These are phyloP conservation scores for Druceiella hillmani DNA, from an alignment of 2,888 invertebrate genomes.

Conservation along the genomic window DNA sequence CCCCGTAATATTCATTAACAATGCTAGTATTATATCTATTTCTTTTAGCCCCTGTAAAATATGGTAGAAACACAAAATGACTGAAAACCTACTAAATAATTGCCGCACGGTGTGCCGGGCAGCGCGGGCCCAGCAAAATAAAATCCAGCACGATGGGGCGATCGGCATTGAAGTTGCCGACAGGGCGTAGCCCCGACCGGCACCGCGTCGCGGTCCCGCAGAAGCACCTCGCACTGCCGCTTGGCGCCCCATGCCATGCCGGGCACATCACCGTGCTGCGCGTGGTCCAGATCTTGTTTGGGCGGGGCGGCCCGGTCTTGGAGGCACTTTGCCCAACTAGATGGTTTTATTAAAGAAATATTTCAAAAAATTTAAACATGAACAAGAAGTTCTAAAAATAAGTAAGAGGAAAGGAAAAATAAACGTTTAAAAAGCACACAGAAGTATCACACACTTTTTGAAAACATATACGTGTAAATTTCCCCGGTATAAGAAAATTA, in stretches of 20 bases:
- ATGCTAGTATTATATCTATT: too few species aligned
- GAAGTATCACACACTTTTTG: too few species aligned
- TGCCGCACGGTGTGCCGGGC: conserved; percentile 71
- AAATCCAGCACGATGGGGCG: conserved; percentile 66
- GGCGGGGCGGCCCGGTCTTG: conserved; percentile 50
- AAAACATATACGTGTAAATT: too few species aligned
- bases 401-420: too few species aligned
- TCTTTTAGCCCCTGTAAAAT: too few species aligned
- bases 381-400: too few species aligned
- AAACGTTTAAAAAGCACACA: too few species aligned
- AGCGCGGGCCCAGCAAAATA: conserved; percentile 79
- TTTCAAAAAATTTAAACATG: too few species aligned
- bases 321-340: conserved; percentile 61
- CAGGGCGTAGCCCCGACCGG: conserved; percentile 45
- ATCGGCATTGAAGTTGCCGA: conserved; percentile 63
- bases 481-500: too few species aligned
- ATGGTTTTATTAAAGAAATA: too few species aligned
- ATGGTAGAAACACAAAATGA: too few species aligned
- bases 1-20: too few species aligned
- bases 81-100: conserved; percentile 46
- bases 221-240: conserved; percentile 61
- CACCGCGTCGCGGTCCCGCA: conserved; percentile 63
- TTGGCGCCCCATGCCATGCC: conserved; percentile 68
- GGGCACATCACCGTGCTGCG: conserved; percentile 57
- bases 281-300: conserved; percentile 53